Conservation (phyloP, 2,113 vertebrate genomes). For the Helogale parvula region DNA sequence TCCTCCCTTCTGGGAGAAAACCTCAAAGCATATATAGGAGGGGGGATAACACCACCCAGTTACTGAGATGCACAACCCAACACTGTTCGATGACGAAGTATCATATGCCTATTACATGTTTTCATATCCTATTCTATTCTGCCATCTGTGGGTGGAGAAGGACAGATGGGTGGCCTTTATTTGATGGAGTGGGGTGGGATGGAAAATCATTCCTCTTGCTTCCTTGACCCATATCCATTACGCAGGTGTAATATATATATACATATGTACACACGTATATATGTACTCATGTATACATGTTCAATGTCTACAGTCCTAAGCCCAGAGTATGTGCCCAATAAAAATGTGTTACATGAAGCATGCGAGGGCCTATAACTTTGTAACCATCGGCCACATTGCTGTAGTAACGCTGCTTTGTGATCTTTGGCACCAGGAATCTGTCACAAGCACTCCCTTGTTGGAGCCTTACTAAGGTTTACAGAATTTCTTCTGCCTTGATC, state of each 20-base stretch:
- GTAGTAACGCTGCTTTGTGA: background rate
- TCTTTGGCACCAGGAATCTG: background rate
- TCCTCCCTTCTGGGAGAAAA: background rate
- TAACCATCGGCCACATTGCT: background rate
- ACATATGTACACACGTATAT: background rate
- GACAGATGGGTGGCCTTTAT: background rate
- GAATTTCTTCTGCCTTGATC: background rate
- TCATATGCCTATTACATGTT: background rate
- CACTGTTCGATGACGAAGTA: background rate
- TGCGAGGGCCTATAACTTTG: background rate
- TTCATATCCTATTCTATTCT: background rate
- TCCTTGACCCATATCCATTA: background rate
- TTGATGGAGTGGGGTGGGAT: background rate
- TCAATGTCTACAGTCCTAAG: background rate
- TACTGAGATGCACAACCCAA: background rate
- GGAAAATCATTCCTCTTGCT: background rate
- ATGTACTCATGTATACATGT: background rate
- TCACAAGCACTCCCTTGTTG: background rate
- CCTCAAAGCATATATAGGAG: background rate
- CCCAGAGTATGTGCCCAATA: background rate
- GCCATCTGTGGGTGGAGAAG: background rate
- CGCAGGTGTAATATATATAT: background rate
- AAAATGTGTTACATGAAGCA: background rate
- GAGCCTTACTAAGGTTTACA: background rate
- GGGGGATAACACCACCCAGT: background rate